Percentiles rank a stretch among this genome's conserved stretches.
These are phyloP conservation scores for Sipha maydis DNA, from an alignment of 2,888 invertebrate genomes.

Conservation along the genomic window DNA sequence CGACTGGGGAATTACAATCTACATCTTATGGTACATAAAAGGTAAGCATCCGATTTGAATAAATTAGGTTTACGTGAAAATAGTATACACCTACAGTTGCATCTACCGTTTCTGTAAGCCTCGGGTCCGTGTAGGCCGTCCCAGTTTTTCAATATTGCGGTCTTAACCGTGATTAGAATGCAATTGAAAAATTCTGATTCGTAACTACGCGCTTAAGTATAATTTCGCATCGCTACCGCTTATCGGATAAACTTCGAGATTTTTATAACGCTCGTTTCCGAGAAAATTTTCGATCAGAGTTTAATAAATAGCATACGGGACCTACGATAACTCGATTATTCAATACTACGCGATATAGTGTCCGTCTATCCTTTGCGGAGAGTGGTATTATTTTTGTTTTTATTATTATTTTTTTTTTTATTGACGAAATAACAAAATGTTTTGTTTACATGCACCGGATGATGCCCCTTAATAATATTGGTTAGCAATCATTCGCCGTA, in stretches of 20 bases:
- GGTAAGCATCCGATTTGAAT: conserved; percentile 17
- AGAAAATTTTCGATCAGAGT: not conserved
- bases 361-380: not conserved
- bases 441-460: not conserved
- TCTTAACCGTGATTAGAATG: conserved; percentile 13
- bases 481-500: not conserved
- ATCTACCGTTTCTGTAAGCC: conserved; percentile 25
- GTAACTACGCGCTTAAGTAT: too few relatives aligned
- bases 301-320: not conserved
- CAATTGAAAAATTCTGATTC: conserved; percentile 6
- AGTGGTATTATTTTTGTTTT: not conserved
- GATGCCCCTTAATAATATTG: not conserved
- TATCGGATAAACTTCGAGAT: conserved; percentile 21
- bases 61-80: conserved; percentile 19
- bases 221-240: too few relatives aligned
- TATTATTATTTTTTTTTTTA: too few relatives aligned
- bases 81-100: not conserved
- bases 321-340: not conserved
- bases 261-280: not conserved
- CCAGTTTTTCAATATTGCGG: conserved; percentile 27
- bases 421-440: not conserved
- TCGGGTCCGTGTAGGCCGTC: not conserved
- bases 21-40: not conserved
- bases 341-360: not conserved
- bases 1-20: not conserved